Evolutionary conservation across 2,797 vertebrate genomes (phyloP).

Genomic region (Hydrocynus forskahlii): DNA sequence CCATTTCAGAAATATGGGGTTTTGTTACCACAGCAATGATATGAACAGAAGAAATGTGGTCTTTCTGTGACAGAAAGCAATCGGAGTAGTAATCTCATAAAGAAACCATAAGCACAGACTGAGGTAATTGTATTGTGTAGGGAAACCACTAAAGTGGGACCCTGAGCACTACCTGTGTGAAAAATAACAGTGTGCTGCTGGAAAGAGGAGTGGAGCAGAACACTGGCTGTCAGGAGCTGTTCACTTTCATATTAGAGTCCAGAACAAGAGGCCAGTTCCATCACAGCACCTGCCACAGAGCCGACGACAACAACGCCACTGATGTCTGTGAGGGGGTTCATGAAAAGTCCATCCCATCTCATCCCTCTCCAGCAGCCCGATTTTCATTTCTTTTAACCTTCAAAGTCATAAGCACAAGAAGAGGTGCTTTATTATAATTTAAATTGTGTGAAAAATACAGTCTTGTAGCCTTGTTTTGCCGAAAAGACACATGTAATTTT

Average conservation of each 20-base stretch:
- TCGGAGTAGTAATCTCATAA: slow-evolving; percentile 7
- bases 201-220: slow-evolving; percentile 31
- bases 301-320: slow-evolving; percentile 22
- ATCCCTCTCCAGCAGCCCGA: slow-evolving; percentile 39
- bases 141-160: background rate
- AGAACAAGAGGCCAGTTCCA: slow-evolving; percentile 33
- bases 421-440: background rate
- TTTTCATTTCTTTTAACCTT: slow-evolving; percentile 38
- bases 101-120: slow-evolving; percentile 27
- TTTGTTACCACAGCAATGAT: background rate
- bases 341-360: slow-evolving; percentile 40
- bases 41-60: background rate
- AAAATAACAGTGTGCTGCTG: slow-evolving; percentile 19
- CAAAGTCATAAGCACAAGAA: background rate
- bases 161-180: slow-evolving; percentile 21
- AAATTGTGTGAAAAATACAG: background rate
- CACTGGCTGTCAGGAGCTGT: slow-evolving; percentile 39
- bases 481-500: too few relatives aligned
- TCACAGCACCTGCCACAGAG: slow-evolving; percentile 29
- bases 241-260: slow-evolving; percentile 45
- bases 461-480: background rate
- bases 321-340: slow-evolving; percentile 36
- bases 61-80: background rate
- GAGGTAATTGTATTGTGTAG: slow-evolving; percentile 29
- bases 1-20: background rate